Evolutionary conservation across 2,888 invertebrate genomes (phyloP).

Genomic region (Syrphus vitripennis): DNA sequence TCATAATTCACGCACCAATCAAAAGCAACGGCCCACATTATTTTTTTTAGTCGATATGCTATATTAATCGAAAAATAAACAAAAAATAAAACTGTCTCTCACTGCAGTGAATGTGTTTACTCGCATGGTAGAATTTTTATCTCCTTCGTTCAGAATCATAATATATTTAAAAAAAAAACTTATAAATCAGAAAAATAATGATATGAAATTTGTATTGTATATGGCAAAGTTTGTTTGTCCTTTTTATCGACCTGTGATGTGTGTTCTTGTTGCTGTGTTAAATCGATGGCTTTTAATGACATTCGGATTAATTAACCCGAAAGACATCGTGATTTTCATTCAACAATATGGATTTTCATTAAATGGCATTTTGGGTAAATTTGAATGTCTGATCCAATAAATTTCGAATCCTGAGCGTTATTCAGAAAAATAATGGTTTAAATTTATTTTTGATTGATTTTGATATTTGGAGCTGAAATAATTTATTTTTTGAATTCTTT

Average conservation of each 20-base stretch:
- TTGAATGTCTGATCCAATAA: too few relatives aligned
- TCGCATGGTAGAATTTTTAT: background rate
- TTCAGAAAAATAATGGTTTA: too few relatives aligned
- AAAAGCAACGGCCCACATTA: too few relatives aligned
- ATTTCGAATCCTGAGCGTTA: too few relatives aligned
- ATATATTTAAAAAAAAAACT: too few relatives aligned
- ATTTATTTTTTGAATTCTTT: too few relatives aligned
- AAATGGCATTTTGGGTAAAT: background rate
- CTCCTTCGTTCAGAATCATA: background rate
- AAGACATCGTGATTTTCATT: background rate
- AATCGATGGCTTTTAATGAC: background rate
- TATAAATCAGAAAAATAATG: background rate
- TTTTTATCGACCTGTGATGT: background rate
- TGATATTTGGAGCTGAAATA: too few relatives aligned
- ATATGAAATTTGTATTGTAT: background rate
- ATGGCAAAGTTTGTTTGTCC: background rate
- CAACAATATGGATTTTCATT: background rate
- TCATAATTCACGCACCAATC: background rate
- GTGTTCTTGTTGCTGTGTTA: background rate
- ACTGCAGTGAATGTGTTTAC: background rate
- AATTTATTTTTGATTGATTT: too few relatives aligned
- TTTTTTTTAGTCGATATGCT: too few relatives aligned
- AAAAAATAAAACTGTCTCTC: background rate
- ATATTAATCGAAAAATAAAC: background rate
- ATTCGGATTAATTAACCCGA: background rate